phyloP scores from a whole-genome alignment of 2,797 vertebrate species.

The Anas bernieri region DNA sequence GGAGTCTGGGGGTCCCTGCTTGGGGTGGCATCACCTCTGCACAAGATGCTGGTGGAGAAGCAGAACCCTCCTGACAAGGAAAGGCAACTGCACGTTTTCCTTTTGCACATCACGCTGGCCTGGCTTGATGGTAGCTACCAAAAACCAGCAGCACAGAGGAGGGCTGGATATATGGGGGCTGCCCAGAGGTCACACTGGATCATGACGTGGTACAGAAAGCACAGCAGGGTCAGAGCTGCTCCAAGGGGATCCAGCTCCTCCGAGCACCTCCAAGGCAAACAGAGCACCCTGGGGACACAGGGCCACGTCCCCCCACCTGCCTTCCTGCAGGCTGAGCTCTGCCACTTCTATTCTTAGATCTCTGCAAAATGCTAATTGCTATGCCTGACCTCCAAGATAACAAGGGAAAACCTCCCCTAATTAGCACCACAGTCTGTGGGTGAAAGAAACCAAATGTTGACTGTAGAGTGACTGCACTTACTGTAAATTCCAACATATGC shows the following conservation, averaged over 20 bases:
- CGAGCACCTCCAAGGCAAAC: neutral
- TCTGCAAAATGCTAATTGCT: constrained; percentile 66
- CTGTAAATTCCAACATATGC: constrained; percentile 78
- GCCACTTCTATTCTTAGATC: neutral
- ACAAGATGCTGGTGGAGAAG: too few relatives aligned
- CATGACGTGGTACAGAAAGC: neutral
- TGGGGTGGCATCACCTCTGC: neutral
- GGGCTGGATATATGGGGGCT: neutral
- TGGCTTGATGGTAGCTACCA: neutral
- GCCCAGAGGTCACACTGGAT: neutral
- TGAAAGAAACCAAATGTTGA: constrained; percentile 76
- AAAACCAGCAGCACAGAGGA: neutral
- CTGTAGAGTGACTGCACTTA: constrained; percentile 65
- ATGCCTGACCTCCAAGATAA: constrained; percentile 70
- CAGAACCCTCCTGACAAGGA: neutral
- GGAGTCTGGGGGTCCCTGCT: neutral
- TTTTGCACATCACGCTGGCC: neutral
- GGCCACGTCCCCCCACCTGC: neutral
- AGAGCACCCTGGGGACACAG: neutral
- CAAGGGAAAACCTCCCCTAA: constrained; percentile 72
- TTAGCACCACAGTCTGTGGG: constrained; percentile 67
- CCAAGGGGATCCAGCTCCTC: neutral
- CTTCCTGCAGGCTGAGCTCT: neutral
- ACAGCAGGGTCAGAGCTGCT: neutral
- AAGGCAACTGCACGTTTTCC: neutral